These are phyloP conservation scores for Hypercompe scribonia DNA, from an alignment of 2,888 invertebrate species.

Conservation along the genomic window DNA sequence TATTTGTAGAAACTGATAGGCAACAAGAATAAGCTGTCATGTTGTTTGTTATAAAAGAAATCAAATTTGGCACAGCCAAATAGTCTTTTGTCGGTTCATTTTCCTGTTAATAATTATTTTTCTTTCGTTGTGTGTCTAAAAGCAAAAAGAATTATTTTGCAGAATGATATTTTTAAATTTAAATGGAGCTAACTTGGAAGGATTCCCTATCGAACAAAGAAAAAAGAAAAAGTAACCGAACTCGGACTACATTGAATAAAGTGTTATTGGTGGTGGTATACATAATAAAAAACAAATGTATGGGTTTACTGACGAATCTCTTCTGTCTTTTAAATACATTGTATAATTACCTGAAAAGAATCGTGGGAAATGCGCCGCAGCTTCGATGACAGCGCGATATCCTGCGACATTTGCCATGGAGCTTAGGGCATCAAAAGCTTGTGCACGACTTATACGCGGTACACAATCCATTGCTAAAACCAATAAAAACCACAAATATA, in stretches of 20 bases:
- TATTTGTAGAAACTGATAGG: not conserved
- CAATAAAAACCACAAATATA: constrained; percentile 12
- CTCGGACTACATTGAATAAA: not conserved
- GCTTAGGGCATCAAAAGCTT: constrained; percentile 95
- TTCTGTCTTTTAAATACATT: not conserved
- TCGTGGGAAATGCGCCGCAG: constrained; percentile 95
- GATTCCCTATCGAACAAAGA: not conserved
- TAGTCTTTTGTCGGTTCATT: not conserved
- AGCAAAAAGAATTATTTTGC: not conserved
- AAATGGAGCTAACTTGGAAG: no score
- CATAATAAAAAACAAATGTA: not conserved
- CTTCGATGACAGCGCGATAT: constrained; percentile 95
- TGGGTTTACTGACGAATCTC: no score
- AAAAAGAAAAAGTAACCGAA: not conserved
- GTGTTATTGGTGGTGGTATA: no score
- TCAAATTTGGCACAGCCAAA: not conserved
- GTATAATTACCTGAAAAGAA: constrained; percentile 91
- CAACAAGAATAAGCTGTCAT: not conserved
- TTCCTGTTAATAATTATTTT: not conserved
- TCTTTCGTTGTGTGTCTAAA: not conserved
- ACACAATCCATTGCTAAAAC: constrained; percentile 94
- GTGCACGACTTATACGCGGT: constrained; percentile 94
- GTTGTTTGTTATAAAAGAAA: not conserved
- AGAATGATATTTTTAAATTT: no score
- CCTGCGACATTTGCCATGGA: constrained; percentile 97